Evolutionary conservation across 2,797 vertebrate genomes (phyloP).

Genomic region (Cyclura pinguis): DNA sequence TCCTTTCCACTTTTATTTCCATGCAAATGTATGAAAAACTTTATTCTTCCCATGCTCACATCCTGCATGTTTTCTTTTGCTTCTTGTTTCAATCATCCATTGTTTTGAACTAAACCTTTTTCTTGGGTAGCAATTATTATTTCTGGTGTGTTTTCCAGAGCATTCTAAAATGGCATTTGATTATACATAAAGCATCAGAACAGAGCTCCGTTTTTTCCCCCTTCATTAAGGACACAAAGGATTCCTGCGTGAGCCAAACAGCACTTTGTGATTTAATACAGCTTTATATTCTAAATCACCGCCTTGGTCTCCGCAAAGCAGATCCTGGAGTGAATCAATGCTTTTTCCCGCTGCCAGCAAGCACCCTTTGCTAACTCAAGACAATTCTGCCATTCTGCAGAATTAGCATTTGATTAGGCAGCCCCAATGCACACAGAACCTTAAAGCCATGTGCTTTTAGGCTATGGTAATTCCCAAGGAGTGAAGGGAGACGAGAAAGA

Average conservation of each 20-base stretch:
- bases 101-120: slow-evolving; percentile 82
- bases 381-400: slow-evolving; percentile 74
- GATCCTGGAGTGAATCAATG: slow-evolving; percentile 77
- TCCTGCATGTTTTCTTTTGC: slow-evolving; percentile 77
- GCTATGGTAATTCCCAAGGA: slow-evolving; percentile 83
- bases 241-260: slow-evolving; percentile 79
- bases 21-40: slow-evolving; percentile 81
- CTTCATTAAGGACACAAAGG: slow-evolving; percentile 85
- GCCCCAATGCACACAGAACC: slow-evolving; percentile 67
- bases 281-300: slow-evolving; percentile 80
- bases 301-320: slow-evolving; percentile 80
- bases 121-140: slow-evolving; percentile 84
- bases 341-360: slow-evolving; percentile 72
- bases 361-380: slow-evolving; percentile 67
- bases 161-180: slow-evolving; percentile 82
- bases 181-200: slow-evolving; percentile 81
- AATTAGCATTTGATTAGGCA: slow-evolving; percentile 76
- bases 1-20: slow-evolving; percentile 78
- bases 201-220: slow-evolving; percentile 79
- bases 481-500: slow-evolving; percentile 81
- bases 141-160: slow-evolving; percentile 84
- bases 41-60: slow-evolving; percentile 78
- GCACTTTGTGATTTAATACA: slow-evolving; percentile 80
- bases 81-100: slow-evolving; percentile 82
- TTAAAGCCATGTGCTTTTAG: slow-evolving; percentile 84